Evolutionary conservation across 1,140 invertebrate genomes (phyloP), one percentile per base, ranked within the genome.

Genomic region (Drosophila bifasciata): DNA sequence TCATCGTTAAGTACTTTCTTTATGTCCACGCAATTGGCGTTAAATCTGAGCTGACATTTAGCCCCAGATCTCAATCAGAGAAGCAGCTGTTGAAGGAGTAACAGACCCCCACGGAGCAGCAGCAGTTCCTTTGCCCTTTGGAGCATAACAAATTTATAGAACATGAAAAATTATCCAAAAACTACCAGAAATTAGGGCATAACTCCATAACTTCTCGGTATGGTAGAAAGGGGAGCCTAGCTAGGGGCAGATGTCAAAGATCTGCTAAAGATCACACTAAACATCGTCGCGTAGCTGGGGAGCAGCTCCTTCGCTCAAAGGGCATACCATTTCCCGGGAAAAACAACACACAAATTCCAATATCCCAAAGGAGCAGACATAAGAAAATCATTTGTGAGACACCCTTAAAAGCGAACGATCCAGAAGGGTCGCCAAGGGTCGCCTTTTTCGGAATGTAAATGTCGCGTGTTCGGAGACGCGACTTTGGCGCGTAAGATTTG

Each of bases 321-420:
- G 62, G 45, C 16, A 21, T 8, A n/a, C 50, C 73, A 63, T 58
- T 85, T 86, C 81, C 41, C 45, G 39, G 44, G 74, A 86, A 85
- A 79, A 36, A 13, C 32, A 36, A 40, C 67, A 72, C 80, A 77
- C 76, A 66, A 32, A 68, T 55, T 68, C 59, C 59, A 15, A 73
- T 85, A 40, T 68, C 83, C 81, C 83, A 68, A 61, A 68, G 77
- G 83, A 78, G 40, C 68, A 62, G 46, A 64, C 62, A 86, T 86
- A 85, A 61, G 81, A 85, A 85, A 64, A 77, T 85, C 63, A 85
- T 85, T 85, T 85, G 68, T 80, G 39, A 68, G 41, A 16, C 61
- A 67, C 32, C 59, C 51, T 39, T 36, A 49, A 60, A 60, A 41
- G 17, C 51, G 11, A 19, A 62, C 13, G 25, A 41, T 48, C 39